These are phyloP conservation scores for Hartigia nigra DNA, from an alignment of 2,888 invertebrate genomes.

Conservation along the genomic window DNA sequence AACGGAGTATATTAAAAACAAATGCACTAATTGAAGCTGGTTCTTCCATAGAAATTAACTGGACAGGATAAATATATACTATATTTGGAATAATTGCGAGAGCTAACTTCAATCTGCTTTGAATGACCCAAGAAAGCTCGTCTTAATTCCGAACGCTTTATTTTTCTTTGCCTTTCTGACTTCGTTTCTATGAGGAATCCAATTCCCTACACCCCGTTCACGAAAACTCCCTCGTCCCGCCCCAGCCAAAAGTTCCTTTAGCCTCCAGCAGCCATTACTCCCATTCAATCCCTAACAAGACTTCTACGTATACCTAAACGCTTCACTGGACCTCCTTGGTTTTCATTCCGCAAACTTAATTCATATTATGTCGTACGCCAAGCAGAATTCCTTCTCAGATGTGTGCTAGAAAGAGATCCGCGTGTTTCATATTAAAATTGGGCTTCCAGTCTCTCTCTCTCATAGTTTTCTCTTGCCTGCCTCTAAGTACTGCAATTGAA, in stretches of 20 bases:
- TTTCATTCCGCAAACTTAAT: conserved; percentile 28
- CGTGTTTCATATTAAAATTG: not conserved
- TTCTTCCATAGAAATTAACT: not conserved
- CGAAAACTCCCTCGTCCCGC: not conserved
- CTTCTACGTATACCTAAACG: not conserved
- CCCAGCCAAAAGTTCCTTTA: not conserved
- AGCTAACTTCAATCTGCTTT: not conserved
- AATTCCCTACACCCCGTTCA: not conserved
- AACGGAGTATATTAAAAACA: too few relatives aligned
- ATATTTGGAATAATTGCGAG: not conserved
- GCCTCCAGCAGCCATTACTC: not conserved
- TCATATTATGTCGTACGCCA: conserved; percentile 26
- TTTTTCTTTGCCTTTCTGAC: not conserved
- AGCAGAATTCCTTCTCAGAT: not conserved
- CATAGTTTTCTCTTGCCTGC: not conserved
- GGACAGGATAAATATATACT: not conserved
- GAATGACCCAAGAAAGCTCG: not conserved
- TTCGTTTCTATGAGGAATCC: not conserved
- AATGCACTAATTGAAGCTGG: not conserved
- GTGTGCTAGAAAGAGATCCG: not conserved
- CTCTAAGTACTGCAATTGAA: not conserved
- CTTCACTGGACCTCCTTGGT: not conserved
- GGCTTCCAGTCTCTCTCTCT: not conserved
- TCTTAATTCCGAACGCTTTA: not conserved
- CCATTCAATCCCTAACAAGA: not conserved